phyloP scores from a whole-genome alignment of 2,797 vertebrate genomes.

The Gymnothorax javanicus region DNA sequence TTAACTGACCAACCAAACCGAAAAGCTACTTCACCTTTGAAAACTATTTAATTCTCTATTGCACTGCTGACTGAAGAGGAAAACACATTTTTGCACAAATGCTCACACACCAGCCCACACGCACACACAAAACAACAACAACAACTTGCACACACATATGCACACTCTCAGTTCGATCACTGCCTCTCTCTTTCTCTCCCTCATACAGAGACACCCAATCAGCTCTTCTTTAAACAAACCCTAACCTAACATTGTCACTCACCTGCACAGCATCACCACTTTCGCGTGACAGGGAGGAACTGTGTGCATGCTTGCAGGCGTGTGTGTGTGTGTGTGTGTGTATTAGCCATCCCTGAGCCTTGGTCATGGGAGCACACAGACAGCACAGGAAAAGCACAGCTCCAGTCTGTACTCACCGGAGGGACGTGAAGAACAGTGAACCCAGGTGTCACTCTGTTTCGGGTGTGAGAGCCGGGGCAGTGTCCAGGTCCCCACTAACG shows the following conservation, averaged over 20 bases:
- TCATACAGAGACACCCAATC: constrained; percentile 7
- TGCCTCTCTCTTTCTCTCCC: not conserved
- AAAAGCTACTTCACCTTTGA: constrained; percentile 42
- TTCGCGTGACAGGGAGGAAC: constrained; percentile 41
- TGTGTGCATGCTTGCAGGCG: not conserved
- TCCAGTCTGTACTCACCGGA: not conserved
- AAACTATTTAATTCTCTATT: constrained; percentile 33
- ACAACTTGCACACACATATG: constrained; percentile 10
- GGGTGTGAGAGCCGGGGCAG: constrained; percentile 19
- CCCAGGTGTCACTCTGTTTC: not conserved
- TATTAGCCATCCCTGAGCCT: not conserved
- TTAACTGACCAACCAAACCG: constrained; percentile 10
- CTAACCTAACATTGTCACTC: constrained; percentile 37
- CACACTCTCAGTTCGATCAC: not conserved
- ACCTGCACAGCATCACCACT: constrained; percentile 35
- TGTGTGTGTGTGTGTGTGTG: not conserved
- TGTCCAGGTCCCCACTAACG: constrained; percentile 47
- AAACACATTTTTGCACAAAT: constrained; percentile 29
- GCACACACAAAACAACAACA: not conserved
- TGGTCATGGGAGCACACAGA: not conserved
- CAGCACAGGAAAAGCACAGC: not conserved
- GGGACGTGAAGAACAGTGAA: not conserved
- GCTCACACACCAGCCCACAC: not conserved
- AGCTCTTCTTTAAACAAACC: not conserved
- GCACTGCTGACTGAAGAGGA: not conserved